phyloP scores from a whole-genome alignment of 2,797 vertebrate genomes.

The Garrulus glandarius region DNA sequence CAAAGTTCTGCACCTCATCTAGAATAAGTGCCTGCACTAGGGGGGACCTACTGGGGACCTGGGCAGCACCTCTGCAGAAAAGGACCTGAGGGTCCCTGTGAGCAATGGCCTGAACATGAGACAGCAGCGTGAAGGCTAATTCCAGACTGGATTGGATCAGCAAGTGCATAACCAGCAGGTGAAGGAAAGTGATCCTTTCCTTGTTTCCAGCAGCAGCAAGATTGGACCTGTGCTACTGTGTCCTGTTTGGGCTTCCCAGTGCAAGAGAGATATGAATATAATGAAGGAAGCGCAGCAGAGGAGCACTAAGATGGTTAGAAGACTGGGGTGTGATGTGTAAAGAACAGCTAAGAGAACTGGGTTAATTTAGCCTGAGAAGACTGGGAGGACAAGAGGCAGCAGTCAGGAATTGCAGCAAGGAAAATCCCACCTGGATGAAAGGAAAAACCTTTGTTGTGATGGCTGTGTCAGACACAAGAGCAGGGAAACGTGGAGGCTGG shows the following conservation, averaged over 20 bases:
- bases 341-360: neutral
- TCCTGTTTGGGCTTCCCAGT: neutral
- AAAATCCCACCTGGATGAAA: neutral
- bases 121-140: neutral
- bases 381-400: neutral
- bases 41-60: neutral
- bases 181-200: neutral
- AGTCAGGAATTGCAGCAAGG: neutral
- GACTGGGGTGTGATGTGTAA: neutral
- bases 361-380: neutral
- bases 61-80: neutral
- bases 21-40: neutral
- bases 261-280: neutral
- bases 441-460: neutral
- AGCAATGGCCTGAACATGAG: neutral
- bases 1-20: neutral
- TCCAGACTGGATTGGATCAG: neutral
- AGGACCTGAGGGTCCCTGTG: neutral
- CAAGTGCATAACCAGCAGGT: neutral
- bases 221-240: neutral
- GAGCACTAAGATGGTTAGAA: neutral
- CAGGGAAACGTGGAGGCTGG: neutral
- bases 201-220: neutral
- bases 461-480: neutral
- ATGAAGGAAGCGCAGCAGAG: neutral